Evolutionary conservation across 1,140 invertebrate genomes (phyloP).

Genomic region (Colletes latitarsis): DNA sequence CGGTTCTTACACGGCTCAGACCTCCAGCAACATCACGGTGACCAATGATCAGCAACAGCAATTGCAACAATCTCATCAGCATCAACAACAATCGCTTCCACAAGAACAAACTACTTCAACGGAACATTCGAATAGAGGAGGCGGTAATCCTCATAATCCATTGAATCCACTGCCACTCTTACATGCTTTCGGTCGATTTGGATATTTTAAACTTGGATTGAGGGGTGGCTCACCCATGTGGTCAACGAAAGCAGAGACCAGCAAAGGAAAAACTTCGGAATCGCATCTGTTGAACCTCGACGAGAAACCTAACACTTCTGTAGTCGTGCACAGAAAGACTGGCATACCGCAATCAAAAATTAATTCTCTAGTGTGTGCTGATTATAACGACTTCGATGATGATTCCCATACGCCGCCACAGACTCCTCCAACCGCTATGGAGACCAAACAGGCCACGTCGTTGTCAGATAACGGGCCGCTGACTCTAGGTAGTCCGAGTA

Average conservation of each 20-base stretch:
- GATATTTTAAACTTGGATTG: slow-evolving; percentile 85
- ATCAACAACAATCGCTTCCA: slow-evolving; percentile 68
- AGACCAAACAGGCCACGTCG: slow-evolving; percentile 68
- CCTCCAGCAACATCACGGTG: slow-evolving; percentile 71
- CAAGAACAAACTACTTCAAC: slow-evolving; percentile 58
- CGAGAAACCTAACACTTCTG: slow-evolving; percentile 80
- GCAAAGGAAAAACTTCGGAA: slow-evolving; percentile 77
- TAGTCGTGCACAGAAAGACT: slow-evolving; percentile 79
- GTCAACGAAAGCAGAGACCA: slow-evolving; percentile 79
- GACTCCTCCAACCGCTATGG: slow-evolving; percentile 79
- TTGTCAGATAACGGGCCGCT: slow-evolving; percentile 64
- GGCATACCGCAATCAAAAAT: slow-evolving; percentile 80
- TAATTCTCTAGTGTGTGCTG: slow-evolving; percentile 83
- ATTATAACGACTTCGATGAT: slow-evolving; percentile 86
- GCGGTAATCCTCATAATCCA: slow-evolving; percentile 81
- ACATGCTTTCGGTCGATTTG: slow-evolving; percentile 79
- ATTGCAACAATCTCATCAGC: slow-evolving; percentile 70
- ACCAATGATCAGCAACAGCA: slow-evolving; percentile 70
- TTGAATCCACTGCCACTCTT: slow-evolving; percentile 81
- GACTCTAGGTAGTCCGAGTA: slow-evolving; percentile 70
- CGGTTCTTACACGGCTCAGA: slow-evolving; percentile 67
- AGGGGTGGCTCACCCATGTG: slow-evolving; percentile 89
- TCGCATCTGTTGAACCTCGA: slow-evolving; percentile 68
- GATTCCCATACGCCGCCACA: slow-evolving; percentile 83
- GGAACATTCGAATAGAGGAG: slow-evolving; percentile 77